Evolutionary conservation across 2,888 invertebrate genomes (phyloP).

Genomic region (Diarsia brunnea): DNA sequence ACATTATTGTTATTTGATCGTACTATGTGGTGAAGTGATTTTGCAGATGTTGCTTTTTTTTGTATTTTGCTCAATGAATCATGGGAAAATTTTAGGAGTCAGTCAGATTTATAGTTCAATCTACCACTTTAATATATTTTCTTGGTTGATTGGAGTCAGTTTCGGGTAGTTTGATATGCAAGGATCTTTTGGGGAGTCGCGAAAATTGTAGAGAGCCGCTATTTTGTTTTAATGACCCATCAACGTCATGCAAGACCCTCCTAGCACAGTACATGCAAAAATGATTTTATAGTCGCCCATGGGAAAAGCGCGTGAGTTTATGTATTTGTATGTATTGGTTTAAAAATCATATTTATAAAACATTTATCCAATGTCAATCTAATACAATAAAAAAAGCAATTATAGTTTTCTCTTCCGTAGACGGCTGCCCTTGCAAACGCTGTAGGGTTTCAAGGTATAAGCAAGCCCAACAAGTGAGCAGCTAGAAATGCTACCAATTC

Average conservation of each 20-base stretch:
- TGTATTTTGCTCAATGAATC: not conserved
- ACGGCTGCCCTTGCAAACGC: conserved; percentile 58
- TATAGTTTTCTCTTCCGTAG: conserved; percentile 13
- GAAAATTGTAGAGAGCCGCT: not conserved
- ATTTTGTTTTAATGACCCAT: not conserved
- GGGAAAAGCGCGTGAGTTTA: no score
- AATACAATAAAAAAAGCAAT: conserved; percentile 1
- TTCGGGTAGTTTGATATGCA: not conserved
- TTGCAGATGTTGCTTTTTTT: not conserved
- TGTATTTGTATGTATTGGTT: no score
- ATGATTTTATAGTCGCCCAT: no score
- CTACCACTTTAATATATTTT: no score
- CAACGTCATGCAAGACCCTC: not conserved
- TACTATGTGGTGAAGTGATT: conserved; percentile 27
- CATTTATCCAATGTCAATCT: not conserved
- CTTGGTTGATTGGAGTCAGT: no score
- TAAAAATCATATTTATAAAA: no score
- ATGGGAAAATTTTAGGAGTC: not conserved
- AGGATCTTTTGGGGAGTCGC: not conserved
- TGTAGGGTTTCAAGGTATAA: conserved; percentile 66
- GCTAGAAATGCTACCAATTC: conserved; percentile 43
- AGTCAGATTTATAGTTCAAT: not conserved
- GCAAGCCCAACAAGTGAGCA: conserved; percentile 68
- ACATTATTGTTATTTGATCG: conserved; percentile 50
- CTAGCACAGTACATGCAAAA: not conserved